Evolutionary conservation across 2,113 vertebrate genomes (phyloP), one percentile per base, ranked within the genome.

Genomic region (Carassius auratus): DNA sequence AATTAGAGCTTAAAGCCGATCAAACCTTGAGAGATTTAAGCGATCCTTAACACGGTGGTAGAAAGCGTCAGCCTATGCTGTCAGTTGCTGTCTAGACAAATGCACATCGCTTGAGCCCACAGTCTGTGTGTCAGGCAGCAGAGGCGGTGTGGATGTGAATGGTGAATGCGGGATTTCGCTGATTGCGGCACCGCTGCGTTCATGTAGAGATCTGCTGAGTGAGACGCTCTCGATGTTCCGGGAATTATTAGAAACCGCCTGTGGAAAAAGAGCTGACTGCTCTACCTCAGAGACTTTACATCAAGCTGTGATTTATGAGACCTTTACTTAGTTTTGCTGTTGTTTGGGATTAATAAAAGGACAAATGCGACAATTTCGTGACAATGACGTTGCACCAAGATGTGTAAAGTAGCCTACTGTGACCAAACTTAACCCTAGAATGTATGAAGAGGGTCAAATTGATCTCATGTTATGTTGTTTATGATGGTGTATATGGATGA

Each of bases 131-230:
- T 23, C 10, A 19, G 80, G 45, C 64, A 55, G 80, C 62, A 30
- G 80, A 21, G 45, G 80, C 78, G 78, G 76, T 8, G 80, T 71
- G 78, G 23, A 57, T 36, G 83, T 61, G 87, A 84, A 26, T 30
- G 21, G 66, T 69, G 77, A 71, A 79, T 82, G 84, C 77, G 78
- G 86, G 84, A 82, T 89, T 87, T 85, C 85, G 66, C 87, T 89
- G 89, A 88, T 86, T 86, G 89, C 79, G 75, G 86, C 86, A 69
- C 77, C 74, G 85, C 77, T 59, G 50, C 64, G 66, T 84, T 78
- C 82, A 62, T 86, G 61, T 73, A 50, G 52, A 52, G 73, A 79
- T 83, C 83, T 87, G 89, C 89, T 89, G 89, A 89, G 81, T 71
- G 82, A 87, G 83, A 74, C 80, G 68, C 57, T 68, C 83, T 73